Evolutionary conservation across 1,140 invertebrate genomes (phyloP), one percentile per base, ranked within the genome.

Genomic region (Leptopilina clavipes): DNA sequence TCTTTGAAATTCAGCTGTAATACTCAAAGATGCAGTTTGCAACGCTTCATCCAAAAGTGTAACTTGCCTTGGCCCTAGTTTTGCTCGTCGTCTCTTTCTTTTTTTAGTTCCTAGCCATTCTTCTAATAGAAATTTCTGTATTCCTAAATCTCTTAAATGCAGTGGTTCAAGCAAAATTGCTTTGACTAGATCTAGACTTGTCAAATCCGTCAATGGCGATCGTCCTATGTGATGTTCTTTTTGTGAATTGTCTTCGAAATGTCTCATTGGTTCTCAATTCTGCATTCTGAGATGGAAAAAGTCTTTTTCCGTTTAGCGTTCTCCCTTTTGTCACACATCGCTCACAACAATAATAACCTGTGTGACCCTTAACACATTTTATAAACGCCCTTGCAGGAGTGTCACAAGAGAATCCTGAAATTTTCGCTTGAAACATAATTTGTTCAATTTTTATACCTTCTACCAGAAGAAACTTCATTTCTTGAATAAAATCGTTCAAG

Each of bases 311-410:
- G 31, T 76, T 76, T 25, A 73, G 2, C 12, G 71, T 73, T 65
- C 43, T 73, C 7, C 71, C 71, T 73, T 74, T 77, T 6, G 52
- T 70, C 37, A 22, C 37, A 54, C 72, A 77, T 7, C 72, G 37
- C 40, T 77, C 76, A 70, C 76, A 77, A 0, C 54, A 70, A 19
- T 73, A 77, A 74, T 52, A 77, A 10, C 37, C 72, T 45, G 10
- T 17, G n/a, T 48, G 72, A 10, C 72, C 56, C 70, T 77, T 73
- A 18, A 40, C 12, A 44, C 71, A 70, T 44, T 73, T 76, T 17
- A 76, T n/a, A 48, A 45, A 72, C n/a, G 54, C 54, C n/a, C 74
- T 19, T 19, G 74, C 70, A 12, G 74, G 74, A 0, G 25, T 76
- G 10, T 76, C 70, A 71, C 70, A 76, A 7, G 37, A 19, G 12